Evolutionary conservation across 2,113 vertebrate genomes (phyloP).

Genomic region (Trogon melanurus): DNA sequence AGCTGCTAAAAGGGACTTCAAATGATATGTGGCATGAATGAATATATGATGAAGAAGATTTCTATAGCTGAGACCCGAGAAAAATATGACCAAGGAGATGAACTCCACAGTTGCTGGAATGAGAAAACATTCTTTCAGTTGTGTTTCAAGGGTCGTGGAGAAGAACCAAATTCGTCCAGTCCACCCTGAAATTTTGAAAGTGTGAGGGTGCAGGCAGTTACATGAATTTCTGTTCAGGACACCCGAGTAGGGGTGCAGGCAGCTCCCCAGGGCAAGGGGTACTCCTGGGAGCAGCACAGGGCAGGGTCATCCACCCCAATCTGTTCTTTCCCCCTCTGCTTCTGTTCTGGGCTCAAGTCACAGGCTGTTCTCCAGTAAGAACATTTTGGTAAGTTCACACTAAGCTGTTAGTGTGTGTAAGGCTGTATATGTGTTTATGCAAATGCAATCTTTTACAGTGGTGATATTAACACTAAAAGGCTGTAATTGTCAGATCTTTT

Average conservation of each 20-base stretch:
- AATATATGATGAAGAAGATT: neutral
- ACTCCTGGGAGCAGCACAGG: neutral
- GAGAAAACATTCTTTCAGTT: neutral
- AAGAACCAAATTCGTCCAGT: neutral
- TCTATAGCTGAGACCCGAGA: neutral
- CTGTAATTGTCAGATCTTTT: neutral
- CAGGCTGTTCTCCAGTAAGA: neutral
- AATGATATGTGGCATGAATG: neutral
- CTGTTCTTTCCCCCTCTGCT: neutral
- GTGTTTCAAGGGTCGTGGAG: neutral
- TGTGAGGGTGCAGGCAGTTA: neutral
- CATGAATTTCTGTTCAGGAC: neutral
- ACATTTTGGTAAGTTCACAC: neutral
- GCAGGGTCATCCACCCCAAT: fast-evolving
- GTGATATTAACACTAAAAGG: neutral
- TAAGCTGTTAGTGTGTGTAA: neutral
- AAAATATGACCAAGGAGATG: neutral
- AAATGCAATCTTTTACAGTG: neutral
- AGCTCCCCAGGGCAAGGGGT: neutral
- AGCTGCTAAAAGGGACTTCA: neutral
- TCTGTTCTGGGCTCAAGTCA: neutral
- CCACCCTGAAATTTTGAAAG: neutral
- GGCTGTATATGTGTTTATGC: neutral
- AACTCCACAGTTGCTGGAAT: neutral
- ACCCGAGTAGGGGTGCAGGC: neutral